Evolutionary conservation across 2,888 invertebrate species (phyloP).

Genomic region (Hermaeophaga mercurialis): DNA sequence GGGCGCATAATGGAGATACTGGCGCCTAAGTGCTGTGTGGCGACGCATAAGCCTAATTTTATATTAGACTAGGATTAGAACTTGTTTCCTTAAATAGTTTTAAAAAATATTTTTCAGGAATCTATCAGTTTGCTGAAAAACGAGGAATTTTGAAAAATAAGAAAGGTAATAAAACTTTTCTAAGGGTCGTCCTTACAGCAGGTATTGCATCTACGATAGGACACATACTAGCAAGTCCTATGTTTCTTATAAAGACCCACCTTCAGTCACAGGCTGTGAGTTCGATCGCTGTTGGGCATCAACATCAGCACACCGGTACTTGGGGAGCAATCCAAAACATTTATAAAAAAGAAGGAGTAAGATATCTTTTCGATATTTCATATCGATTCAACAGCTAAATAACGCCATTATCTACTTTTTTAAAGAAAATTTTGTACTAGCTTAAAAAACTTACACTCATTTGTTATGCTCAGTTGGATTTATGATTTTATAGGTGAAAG

Average conservation of each 20-base stretch:
- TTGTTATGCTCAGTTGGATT: no score
- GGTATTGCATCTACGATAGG: conserved; percentile 71
- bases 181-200: conserved; percentile 59
- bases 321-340: conserved; percentile 60
- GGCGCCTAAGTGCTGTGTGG: no score
- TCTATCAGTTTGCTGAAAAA: conserved; percentile 48
- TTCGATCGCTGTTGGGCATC: conserved; percentile 83
- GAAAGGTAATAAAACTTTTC: conserved; percentile 60
- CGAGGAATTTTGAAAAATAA: conserved; percentile 56
- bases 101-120: conserved; percentile 49
- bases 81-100: no score
- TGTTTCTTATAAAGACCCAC: conserved; percentile 84
- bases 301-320: conserved; percentile 72
- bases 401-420: no score
- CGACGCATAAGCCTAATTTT: no score
- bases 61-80: no score
- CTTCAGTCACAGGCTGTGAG: conserved; percentile 75
- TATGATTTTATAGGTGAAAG: conserved; percentile 55
- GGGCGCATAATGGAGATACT: no score
- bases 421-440: no score
- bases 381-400: no score
- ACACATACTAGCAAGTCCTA: conserved; percentile 73
- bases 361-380: no score
- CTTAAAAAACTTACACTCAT: no score
- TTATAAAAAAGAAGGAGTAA: conserved; percentile 61